Evolutionary conservation across 2,888 invertebrate genomes (phyloP).

Genomic region (Ischnura elegans): DNA sequence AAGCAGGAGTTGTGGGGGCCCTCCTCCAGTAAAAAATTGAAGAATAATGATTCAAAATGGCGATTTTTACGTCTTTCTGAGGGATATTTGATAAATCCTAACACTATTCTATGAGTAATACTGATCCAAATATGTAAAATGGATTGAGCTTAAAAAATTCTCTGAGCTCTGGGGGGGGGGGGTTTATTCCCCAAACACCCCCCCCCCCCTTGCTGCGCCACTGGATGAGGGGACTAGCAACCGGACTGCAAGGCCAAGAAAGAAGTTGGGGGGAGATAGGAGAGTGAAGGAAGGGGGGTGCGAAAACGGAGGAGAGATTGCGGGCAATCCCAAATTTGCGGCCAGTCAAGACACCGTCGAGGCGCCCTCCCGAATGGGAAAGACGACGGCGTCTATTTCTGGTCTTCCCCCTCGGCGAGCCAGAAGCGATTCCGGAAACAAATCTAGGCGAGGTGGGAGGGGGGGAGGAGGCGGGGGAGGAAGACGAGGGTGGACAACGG

Average conservation of each 20-base stretch:
- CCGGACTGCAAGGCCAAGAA: neutral
- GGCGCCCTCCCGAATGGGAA: neutral
- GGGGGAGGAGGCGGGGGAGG: neutral
- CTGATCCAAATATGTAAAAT: too few species aligned
- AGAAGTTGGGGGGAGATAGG: neutral
- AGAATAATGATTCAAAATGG: too few species aligned
- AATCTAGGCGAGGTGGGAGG: slow-evolving; percentile 32
- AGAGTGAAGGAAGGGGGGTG: too few species aligned
- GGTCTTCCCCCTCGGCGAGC: slow-evolving; percentile 37
- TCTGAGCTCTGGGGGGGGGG: too few species aligned
- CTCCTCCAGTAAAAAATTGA: too few species aligned
- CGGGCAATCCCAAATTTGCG: slow-evolving; percentile 55
- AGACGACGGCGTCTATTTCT: slow-evolving; percentile 54
- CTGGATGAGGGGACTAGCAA: neutral
- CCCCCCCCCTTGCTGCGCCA: too few species aligned
- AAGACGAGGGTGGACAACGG: neutral
- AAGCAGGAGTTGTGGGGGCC: too few species aligned
- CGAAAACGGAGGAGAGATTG: slow-evolving; percentile 28
- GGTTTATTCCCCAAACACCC: too few species aligned
- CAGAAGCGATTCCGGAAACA: slow-evolving; percentile 64
- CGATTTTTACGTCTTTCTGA: too few species aligned
- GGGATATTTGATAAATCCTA: too few species aligned
- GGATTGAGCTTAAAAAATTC: too few species aligned
- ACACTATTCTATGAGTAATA: too few species aligned
- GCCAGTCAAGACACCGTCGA: slow-evolving; percentile 16